Base-by-base conservation (phyloP, 2,797 vertebrate species). In the Acridotheres tristis region DNA sequence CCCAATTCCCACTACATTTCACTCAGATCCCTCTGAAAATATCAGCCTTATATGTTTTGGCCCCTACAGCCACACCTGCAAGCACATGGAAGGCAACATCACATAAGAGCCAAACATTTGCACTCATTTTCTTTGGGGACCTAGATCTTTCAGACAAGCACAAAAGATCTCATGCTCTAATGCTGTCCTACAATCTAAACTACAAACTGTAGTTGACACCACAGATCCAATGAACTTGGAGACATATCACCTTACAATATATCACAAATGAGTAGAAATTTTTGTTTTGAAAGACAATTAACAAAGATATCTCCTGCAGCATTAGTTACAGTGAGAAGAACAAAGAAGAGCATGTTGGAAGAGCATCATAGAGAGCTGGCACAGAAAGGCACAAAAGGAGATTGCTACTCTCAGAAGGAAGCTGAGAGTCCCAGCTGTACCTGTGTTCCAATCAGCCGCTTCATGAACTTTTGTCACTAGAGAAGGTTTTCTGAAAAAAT, bases 401-500 rank as follows among this genome's bases (percentile, higher is more conserved):
- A 26, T 36, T 66, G 45, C 45, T 25, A 3, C 32, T 92, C 86
- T 40, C 7, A 3, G 57, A 87, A 55, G 63, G 40, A 73, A 71
- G 47, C 54, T 40, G 20, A 21, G 27, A 72, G 43, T 54, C 67
- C 42, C 88, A 87, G 86, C 59, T 89, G 74, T 34, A 86, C 42
- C 74, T 85, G 80, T 9, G 50, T 17, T 88, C 72, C 68, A 71
- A 77, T 90, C 65, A 83, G 42, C 38, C 0, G 0, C 54, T 88
- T n/a, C 75, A 23, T 30, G 34, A 94, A 89, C 75, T 43, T 66
- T 57, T 72, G 88, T 83, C 86, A 85, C 29, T 77, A 27, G 43
- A 90, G n/a, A 92, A 85, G 3, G 17, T n/a, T 81, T 66, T 65
- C 82, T 85, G 54, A 83, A 94, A 84, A 94, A 92, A 92, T 42